phyloP scores from a whole-genome alignment of 2,113 vertebrate species.

The Dicerorhinus sumatrensis region DNA sequence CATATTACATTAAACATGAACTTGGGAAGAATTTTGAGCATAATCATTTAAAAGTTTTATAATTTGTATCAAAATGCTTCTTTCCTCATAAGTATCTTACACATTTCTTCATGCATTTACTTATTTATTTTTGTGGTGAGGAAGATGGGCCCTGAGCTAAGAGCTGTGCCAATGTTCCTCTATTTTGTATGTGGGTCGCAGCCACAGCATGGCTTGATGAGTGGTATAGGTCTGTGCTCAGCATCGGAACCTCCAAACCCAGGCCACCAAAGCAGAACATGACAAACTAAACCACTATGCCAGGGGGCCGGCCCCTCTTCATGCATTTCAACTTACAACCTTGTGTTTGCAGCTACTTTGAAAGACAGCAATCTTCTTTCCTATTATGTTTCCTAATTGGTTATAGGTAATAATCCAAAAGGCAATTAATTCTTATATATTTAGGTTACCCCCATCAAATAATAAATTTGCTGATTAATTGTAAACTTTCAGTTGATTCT shows the following conservation, averaged over 20 bases:
- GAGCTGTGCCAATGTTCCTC: too few relatives aligned
- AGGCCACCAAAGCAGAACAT: too few relatives aligned
- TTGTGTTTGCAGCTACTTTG: neutral
- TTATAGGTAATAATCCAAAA: neutral
- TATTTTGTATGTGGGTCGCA: too few relatives aligned
- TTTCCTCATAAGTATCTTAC: fast-evolving
- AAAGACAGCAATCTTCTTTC: neutral
- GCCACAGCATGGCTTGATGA: too few relatives aligned
- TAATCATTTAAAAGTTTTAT: neutral
- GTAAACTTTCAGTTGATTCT: neutral
- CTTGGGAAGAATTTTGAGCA: neutral
- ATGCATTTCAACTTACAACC: neutral
- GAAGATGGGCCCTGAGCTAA: too few relatives aligned
- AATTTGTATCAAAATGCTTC: neutral
- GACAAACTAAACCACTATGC: too few relatives aligned
- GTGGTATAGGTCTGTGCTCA: too few relatives aligned
- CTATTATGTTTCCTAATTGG: neutral
- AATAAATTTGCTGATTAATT: neutral
- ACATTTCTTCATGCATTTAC: neutral
- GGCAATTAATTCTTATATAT: neutral
- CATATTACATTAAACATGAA: neutral
- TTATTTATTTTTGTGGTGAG: too few relatives aligned
- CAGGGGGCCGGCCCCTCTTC: neutral
- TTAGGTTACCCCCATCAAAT: neutral
- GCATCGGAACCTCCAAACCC: too few relatives aligned